Conservation (phyloP, 2,113 vertebrate species). For the Takifugu flavidus region DNA sequence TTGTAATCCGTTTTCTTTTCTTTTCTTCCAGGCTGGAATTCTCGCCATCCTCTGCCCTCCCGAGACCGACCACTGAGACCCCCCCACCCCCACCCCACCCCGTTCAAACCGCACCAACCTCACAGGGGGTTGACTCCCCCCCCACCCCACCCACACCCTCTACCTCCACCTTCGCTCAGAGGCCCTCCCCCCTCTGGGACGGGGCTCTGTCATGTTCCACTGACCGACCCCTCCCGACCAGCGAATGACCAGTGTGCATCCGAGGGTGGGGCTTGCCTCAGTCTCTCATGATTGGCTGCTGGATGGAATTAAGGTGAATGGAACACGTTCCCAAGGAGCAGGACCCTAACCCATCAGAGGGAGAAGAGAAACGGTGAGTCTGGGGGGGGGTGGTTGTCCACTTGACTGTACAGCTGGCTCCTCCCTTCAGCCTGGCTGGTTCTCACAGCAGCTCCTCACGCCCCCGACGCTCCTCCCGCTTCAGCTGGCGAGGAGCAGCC, state of each 20-base stretch:
- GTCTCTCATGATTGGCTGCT: conserved; percentile 82
- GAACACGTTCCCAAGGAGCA: conserved; percentile 82
- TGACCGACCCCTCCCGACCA: conserved; percentile 60
- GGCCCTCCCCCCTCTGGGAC: conserved; percentile 16
- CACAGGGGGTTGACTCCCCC: conserved; percentile 33
- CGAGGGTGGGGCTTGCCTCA: conserved; percentile 82
- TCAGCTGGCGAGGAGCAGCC: conserved; percentile 7
- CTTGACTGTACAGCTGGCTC: too few relatives aligned
- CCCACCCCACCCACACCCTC: background rate
- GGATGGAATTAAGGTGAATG: conserved; percentile 87
- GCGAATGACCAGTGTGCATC: conserved; percentile 79
- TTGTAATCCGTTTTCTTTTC: conserved; percentile 5
- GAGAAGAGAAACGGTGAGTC: conserved; percentile 79
- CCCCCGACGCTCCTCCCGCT: background rate
- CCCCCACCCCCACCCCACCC: background rate
- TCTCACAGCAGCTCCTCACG: conserved; percentile 1
- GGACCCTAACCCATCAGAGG: conserved; percentile 79
- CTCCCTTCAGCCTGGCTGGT: too few relatives aligned
- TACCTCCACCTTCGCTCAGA: background rate
- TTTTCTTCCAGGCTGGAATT: conserved; percentile 42
- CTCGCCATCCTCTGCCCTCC: conserved; percentile 7
- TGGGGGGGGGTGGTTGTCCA: too few relatives aligned
- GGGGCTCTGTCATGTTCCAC: conserved; percentile 64
- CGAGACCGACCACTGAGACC: conserved; percentile 12
- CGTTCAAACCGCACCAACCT: background rate